These are phyloP conservation scores for Macrosiphum euphorbiae DNA, from an alignment of 2,888 invertebrate species.

Conservation along the genomic window DNA sequence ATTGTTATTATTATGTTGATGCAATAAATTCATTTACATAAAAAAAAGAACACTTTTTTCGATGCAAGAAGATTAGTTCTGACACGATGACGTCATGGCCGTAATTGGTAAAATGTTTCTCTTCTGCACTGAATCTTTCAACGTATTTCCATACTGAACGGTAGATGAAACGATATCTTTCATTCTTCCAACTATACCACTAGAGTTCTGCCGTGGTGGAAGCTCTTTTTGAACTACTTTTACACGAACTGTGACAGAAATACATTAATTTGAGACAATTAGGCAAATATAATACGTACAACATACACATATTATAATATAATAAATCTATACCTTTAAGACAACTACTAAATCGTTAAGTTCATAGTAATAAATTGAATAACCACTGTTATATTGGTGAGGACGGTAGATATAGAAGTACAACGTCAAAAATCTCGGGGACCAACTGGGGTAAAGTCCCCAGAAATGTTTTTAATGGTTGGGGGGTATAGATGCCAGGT, in stretches of 20 bases:
- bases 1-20: not conserved
- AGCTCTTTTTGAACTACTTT: not conserved
- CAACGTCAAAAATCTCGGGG: no score
- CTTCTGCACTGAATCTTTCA: slow-evolving; percentile 74
- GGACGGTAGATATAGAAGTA: no score
- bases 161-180: slow-evolving; percentile 74
- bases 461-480: no score
- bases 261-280: not conserved
- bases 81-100: not conserved
- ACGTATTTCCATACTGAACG: slow-evolving; percentile 74
- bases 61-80: not conserved
- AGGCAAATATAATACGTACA: not conserved
- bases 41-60: not conserved
- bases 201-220: slow-evolving; percentile 68
- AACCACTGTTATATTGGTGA: not conserved
- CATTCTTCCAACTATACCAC: slow-evolving; percentile 74
- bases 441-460: no score
- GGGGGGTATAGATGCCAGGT: no score
- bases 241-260: slow-evolving; percentile 30
- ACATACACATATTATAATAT: not conserved
- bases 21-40: not conserved
- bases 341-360: not conserved
- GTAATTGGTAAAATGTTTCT: slow-evolving; percentile 69
- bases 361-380: not conserved
- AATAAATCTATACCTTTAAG: not conserved